phyloP scores from a whole-genome alignment of 2,113 vertebrate genomes.

The Trematocara stigmaticum region DNA sequence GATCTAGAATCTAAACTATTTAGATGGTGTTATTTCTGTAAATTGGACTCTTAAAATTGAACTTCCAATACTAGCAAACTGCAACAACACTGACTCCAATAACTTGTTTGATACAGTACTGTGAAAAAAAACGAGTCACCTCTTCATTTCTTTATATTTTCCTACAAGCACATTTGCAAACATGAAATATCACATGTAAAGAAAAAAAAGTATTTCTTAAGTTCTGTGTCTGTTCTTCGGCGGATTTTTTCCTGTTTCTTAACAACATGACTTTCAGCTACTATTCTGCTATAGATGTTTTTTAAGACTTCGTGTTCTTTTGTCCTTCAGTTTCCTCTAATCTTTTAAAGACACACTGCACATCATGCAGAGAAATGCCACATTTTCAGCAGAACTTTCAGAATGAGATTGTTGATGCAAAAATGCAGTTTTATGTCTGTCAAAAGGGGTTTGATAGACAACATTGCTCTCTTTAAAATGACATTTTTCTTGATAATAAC shows the following conservation, averaged over 20 bases:
- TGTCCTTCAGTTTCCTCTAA: neutral
- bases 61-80: neutral
- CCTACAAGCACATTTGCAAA: neutral
- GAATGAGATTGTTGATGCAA: neutral
- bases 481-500: neutral
- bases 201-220: neutral
- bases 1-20: neutral
- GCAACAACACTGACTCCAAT: accelerated
- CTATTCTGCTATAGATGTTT: neutral
- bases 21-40: neutral
- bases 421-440: neutral
- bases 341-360: neutral
- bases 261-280: neutral
- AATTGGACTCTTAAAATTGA: neutral
- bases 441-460: neutral
- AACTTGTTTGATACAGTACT: neutral
- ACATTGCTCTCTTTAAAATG: neutral
- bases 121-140: neutral
- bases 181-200: neutral
- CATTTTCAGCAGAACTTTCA: neutral
- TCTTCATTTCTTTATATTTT: neutral
- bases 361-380: accelerated
- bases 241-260: neutral
- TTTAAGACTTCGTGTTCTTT: neutral
- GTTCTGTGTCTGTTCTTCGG: neutral